phyloP scores from a whole-genome alignment of 1,140 invertebrate genomes.

The Liolophura sinensis region DNA sequence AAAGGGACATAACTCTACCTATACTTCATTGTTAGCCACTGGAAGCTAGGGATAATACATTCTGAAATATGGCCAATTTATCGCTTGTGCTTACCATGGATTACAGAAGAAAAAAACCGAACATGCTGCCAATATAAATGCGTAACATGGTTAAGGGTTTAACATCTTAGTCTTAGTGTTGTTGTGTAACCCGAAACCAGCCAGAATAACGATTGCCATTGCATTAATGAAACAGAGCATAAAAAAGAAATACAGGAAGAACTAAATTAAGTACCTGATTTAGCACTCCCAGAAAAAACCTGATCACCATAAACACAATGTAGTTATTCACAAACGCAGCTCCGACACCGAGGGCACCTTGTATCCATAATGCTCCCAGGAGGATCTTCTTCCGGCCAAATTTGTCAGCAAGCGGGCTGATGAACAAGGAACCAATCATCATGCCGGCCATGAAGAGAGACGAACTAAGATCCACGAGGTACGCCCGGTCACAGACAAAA shows the following conservation, averaged over 20 bases:
- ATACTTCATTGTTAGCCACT: too few relatives aligned
- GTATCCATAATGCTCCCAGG: constrained; percentile 52
- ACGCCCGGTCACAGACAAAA: constrained; percentile 48
- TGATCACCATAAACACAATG: constrained; percentile 40
- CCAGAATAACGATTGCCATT: too few relatives aligned
- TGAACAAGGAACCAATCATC: constrained; percentile 76
- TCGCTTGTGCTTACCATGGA: too few relatives aligned
- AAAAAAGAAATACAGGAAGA: too few relatives aligned
- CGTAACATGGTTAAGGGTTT: too few relatives aligned
- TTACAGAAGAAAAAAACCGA: too few relatives aligned
- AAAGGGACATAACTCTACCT: constrained; percentile 1
- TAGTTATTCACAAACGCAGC: constrained; percentile 40
- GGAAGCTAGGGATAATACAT: too few relatives aligned
- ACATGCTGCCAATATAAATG: too few relatives aligned
- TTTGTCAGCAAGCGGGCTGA: constrained; percentile 83
- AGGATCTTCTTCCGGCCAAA: constrained; percentile 54
- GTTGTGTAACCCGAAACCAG: too few relatives aligned
- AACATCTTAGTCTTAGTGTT: too few relatives aligned
- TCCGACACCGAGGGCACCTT: constrained; percentile 36
- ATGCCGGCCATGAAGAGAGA: constrained; percentile 83
- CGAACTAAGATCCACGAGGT: constrained; percentile 42
- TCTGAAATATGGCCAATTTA: too few relatives aligned
- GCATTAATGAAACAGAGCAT: too few relatives aligned
- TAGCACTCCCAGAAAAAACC: constrained; percentile 51
- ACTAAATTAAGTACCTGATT: constrained; percentile 46